phyloP scores from a whole-genome alignment of 2,797 vertebrate genomes.

The Allobates femoralis region DNA sequence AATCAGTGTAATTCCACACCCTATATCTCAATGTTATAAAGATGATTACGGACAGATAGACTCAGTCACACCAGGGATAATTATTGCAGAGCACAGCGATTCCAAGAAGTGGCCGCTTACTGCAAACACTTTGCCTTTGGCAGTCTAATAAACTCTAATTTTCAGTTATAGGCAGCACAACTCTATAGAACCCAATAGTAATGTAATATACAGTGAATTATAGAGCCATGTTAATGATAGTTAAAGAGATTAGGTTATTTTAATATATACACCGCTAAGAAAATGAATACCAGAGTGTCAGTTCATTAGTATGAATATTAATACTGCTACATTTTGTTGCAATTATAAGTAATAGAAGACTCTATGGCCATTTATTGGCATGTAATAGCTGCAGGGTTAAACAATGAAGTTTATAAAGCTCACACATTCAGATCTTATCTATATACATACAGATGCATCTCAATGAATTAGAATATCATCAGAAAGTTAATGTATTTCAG shows the following conservation, averaged over 20 bases:
- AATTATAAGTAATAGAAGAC: neutral
- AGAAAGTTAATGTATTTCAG: no score
- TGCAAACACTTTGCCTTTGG: constrained; percentile 48
- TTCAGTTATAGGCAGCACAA: constrained; percentile 30
- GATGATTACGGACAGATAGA: constrained; percentile 40
- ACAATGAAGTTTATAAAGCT: neutral
- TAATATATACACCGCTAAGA: neutral
- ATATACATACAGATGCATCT: neutral
- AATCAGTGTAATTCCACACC: constrained; percentile 20
- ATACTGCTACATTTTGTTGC: neutral
- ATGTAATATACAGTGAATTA: constrained; percentile 27
- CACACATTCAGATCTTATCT: no score
- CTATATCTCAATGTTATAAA: constrained; percentile 35
- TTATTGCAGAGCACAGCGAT: constrained; percentile 20
- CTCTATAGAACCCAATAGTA: constrained; percentile 18
- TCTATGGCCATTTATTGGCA: neutral
- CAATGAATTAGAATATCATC: no score
- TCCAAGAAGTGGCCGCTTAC: constrained; percentile 38
- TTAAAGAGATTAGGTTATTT: neutral
- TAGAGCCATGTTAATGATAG: neutral
- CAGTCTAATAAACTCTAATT: constrained; percentile 25
- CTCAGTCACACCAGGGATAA: constrained; percentile 40
- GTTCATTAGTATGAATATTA: neutral
- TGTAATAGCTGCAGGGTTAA: neutral
- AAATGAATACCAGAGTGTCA: neutral